Evolutionary conservation across 2,797 vertebrate species (phyloP).

Genomic region (Tympanoctomys barrerae): DNA sequence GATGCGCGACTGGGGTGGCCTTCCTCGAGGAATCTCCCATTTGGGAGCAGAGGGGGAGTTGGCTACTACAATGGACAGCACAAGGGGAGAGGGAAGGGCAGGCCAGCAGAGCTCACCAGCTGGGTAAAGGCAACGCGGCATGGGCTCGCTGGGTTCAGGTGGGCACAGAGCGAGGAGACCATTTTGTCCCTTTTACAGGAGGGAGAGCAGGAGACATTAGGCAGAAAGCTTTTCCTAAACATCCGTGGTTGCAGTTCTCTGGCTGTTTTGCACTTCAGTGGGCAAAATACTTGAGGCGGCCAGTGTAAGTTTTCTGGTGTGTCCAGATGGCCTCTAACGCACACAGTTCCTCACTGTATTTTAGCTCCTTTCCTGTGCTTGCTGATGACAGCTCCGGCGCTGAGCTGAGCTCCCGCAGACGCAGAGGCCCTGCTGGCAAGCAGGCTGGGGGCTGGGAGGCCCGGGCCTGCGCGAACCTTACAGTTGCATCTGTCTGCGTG

Average conservation of each 20-base stretch:
- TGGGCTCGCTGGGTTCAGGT: not conserved
- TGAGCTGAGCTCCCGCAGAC: not conserved
- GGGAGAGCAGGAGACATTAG: not conserved
- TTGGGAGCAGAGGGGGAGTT: not conserved
- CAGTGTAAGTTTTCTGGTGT: not conserved
- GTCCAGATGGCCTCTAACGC: not conserved
- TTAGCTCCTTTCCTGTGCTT: not conserved
- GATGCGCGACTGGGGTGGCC: rapidly evolving
- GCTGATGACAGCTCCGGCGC: not conserved
- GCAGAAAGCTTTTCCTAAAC: not conserved
- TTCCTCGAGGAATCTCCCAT: rapidly evolving
- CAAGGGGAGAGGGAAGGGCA: no score
- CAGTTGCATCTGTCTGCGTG: not conserved
- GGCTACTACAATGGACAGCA: not conserved
- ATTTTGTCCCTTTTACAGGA: not conserved
- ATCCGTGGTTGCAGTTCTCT: not conserved
- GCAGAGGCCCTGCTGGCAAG: not conserved
- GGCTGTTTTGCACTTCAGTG: not conserved
- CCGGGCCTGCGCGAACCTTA: not conserved
- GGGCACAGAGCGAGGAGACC: not conserved
- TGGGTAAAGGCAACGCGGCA: not conserved
- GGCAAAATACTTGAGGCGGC: not conserved
- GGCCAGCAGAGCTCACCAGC: no score
- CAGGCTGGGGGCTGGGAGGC: not conserved
- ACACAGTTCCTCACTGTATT: no score